Conservation (phyloP, 2,113 vertebrate species). For the Camarhynchus parvulus region DNA sequence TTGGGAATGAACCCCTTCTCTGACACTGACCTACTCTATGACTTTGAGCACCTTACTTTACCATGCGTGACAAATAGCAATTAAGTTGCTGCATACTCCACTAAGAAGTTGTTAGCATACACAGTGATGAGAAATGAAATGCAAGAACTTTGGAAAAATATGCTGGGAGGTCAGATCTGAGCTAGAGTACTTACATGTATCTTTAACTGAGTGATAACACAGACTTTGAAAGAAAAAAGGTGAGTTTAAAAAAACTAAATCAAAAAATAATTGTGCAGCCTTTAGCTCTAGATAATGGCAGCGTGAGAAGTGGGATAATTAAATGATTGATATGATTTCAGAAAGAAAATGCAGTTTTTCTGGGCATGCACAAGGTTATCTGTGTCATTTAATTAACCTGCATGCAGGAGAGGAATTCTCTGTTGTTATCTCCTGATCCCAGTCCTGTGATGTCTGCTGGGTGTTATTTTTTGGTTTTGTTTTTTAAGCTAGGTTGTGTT, state of each 20-base stretch:
- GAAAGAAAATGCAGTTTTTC: conserved; percentile 47
- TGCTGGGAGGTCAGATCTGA: conserved; percentile 19
- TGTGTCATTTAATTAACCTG: conserved; percentile 74
- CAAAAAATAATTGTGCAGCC: conserved; percentile 59
- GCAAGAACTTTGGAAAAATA: not conserved
- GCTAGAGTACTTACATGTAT: conserved; percentile 5
- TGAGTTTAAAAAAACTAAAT: conserved; percentile 54
- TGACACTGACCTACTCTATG: conserved; percentile 51
- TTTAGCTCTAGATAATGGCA: conserved; percentile 60
- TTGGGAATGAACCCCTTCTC: not conserved
- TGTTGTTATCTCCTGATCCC: conserved; percentile 69
- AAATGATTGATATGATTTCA: conserved; percentile 73
- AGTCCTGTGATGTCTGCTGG: conserved; percentile 65
- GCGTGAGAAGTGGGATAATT: conserved; percentile 61
- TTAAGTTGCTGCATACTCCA: conserved; percentile 40
- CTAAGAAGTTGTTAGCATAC: conserved; percentile 46
- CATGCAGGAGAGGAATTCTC: conserved; percentile 65
- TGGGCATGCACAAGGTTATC: conserved; percentile 72
- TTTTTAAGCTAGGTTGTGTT: conserved; percentile 25
- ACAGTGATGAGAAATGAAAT: conserved; percentile 44
- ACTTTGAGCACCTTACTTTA: conserved; percentile 56
- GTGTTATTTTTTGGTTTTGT: conserved; percentile 55
- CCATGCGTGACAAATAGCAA: conserved; percentile 56
- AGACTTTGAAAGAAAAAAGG: conserved; percentile 40
- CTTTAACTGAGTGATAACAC: conserved; percentile 48